Evolutionary conservation across 2,113 vertebrate species (phyloP), one percentile per base, ranked within the genome.

Genomic region (Gymnocephalus cernua): DNA sequence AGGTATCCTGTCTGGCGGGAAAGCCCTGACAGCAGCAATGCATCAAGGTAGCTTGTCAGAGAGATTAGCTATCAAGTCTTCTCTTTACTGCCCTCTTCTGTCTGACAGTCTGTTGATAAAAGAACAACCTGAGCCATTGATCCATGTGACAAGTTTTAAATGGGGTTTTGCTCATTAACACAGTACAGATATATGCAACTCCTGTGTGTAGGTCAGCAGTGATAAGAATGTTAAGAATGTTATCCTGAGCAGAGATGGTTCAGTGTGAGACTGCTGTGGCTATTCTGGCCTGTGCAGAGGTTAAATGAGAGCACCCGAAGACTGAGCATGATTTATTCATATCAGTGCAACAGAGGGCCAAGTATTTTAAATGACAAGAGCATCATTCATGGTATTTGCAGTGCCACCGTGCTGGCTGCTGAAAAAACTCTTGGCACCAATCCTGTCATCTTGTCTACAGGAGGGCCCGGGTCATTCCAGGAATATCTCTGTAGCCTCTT

Each of bases 361-460:
- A 83, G 76, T 80, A 63, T 72, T 70, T 72, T 65, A 62, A 54
- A 66, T 83, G 74, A 94, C 85, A 94, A 85, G 73, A 91, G 57
- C 62, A 84, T 88, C 90, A 89, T 92, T 92, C 88, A 92, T 75
- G 84, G 23, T 85, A 48, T 78, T 83, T 88, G 79, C 74, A 75
- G 86, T 54, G 83, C 64, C 85, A 87, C 84, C 68, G 21, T 70
- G 84, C 77, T 75, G 87, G 71, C 62, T 77, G 69, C 82, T 79
- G 32, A 79, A 83, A 74, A 86, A 89, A 89, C 89, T 54, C 62
- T 64, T 87, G 87, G 78, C 87, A 86, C 32, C 25, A 1, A 12
- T n/a, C n/a, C 73, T 80, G 84, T 75, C 74, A 29, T 77, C 72
- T 56, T 86, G 80, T 88, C 89, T 86, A 81, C 72, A 18, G 79